Evolutionary conservation across 2,113 vertebrate species (phyloP), one percentile per base, ranked within the genome.

Genomic region (Puffinus mauretanicus): DNA sequence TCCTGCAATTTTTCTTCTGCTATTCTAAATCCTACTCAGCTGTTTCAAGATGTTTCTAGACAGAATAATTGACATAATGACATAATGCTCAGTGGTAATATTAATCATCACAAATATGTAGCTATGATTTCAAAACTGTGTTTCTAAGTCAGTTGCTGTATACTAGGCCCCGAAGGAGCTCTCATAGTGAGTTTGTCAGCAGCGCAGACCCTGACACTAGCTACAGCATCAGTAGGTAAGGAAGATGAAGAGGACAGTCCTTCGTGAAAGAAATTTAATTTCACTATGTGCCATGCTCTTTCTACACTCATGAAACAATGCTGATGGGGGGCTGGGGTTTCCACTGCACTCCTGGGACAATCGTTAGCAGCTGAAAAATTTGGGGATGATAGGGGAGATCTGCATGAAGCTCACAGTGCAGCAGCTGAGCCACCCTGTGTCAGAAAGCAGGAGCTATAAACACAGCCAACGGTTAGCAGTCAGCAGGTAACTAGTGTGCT

Each of bases 381-480:
- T 36, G 8, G 22, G 25, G 32, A 36, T 65, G 18, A 61, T 7
- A 71, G 8, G 18, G 24, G 17, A 73, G 34, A 34, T 65, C 40
- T n/a, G 49, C 29, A 27, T 22, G 51, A 86, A 79, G 44, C 49
- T 86, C 16, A 55, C 17, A 66, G 46, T 20, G 36, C 46, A 89
- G 55, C 49, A 89, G 36, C 51, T 70, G 66, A 92, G 61, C 10
- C 32, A 51, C 46, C 38, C 32, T 49, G 38, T 60, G 21, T 51
- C 86, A 55, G 72, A 83, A 92, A 76, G 34, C 34, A 71, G 0
- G 0, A 70, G 24, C 27, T 40, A 66, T 9, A 40, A 65, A 29
- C 18, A 9, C 51, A 36, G 34, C 22, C 2, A 2, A 2, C 7
- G 36, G 55, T 32, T 49, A 57, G 49, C 1, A 1, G n/a, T 10